Conservation (phyloP, 30 jellyfish, hydroid and myxozoan genomes). For the Aurelia coerulea region DNA sequence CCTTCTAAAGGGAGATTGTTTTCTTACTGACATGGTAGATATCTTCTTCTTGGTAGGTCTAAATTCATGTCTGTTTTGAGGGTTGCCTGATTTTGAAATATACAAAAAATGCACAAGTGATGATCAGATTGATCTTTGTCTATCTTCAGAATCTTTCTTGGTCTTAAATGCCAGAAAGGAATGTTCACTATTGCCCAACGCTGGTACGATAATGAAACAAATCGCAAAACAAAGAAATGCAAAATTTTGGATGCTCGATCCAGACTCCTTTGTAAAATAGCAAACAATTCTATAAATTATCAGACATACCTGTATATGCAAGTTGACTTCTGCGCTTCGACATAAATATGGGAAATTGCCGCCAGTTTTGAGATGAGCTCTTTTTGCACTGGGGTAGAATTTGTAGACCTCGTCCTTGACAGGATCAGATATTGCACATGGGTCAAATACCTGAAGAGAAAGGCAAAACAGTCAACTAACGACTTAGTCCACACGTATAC, state of each 20-base stretch:
- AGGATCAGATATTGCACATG: conserved; percentile 93
- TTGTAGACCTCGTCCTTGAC: conserved; percentile 98
- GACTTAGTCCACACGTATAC: too few species aligned
- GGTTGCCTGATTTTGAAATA: background rate
- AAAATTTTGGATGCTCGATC: too few species aligned
- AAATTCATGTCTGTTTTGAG: background rate
- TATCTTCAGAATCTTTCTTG: background rate
- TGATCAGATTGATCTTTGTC: background rate
- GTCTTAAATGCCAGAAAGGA: too few species aligned
- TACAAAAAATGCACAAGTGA: background rate
- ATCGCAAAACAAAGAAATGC: too few species aligned
- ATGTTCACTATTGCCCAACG: too few species aligned
- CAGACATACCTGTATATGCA: conserved; percentile 83
- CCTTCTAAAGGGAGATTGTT: too few species aligned
- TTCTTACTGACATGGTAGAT: too few species aligned
- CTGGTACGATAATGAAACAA: too few species aligned
- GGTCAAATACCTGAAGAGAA: conserved; percentile 87
- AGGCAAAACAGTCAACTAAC: background rate
- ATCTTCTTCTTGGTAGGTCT: too few species aligned
- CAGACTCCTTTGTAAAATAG: too few species aligned
- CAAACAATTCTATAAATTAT: background rate
- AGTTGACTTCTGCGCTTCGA: conserved; percentile 96
- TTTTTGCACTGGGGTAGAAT: conserved; percentile 91
- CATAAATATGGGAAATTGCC: conserved; percentile 97
- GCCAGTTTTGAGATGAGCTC: conserved; percentile 96